These are phyloP conservation scores for Drosophila bipectinata DNA, from an alignment of 1,140 invertebrate species.

Conservation along the genomic window DNA sequence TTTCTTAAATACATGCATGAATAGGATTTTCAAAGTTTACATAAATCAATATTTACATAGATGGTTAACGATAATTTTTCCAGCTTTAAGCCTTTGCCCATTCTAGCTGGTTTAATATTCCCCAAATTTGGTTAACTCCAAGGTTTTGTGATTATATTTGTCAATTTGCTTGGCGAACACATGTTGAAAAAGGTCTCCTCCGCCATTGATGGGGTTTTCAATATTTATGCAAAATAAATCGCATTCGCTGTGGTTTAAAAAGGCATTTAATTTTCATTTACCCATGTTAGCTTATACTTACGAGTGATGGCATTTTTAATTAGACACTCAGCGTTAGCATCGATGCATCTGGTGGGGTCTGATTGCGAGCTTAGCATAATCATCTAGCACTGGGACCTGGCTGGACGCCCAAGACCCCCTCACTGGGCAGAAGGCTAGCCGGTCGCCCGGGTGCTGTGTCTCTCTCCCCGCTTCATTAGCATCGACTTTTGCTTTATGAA, in stretches of 20 bases:
- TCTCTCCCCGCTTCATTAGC: conserved; percentile 65
- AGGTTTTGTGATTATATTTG: conserved; percentile 24
- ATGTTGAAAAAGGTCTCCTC: conserved; percentile 28
- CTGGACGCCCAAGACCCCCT: conserved; percentile 43
- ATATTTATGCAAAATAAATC: conserved; percentile 33
- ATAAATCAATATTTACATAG: neutral
- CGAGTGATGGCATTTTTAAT: conserved; percentile 76
- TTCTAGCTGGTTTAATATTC: conserved; percentile 16
- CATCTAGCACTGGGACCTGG: conserved; percentile 16
- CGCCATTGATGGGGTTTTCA: conserved; percentile 2
- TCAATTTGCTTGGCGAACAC: conserved; percentile 27
- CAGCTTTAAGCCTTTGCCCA: neutral
- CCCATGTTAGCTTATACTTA: conserved; percentile 48
- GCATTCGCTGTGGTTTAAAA: conserved; percentile 37
- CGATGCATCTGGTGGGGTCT: conserved; percentile 11
- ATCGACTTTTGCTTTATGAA: conserved; percentile 66
- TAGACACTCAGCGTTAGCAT: conserved; percentile 47
- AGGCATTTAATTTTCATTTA: conserved; percentile 59
- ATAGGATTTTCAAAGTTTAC: neutral
- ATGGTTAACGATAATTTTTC: conserved; percentile 6
- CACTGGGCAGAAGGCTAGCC: conserved; percentile 60
- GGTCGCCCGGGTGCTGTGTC: conserved; percentile 21
- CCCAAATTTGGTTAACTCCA: conserved; percentile 16
- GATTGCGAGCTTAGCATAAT: conserved; percentile 32
- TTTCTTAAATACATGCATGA: neutral